These are phyloP conservation scores for Cantharis nigra DNA, from an alignment of 2,888 invertebrate genomes.

Conservation along the genomic window DNA sequence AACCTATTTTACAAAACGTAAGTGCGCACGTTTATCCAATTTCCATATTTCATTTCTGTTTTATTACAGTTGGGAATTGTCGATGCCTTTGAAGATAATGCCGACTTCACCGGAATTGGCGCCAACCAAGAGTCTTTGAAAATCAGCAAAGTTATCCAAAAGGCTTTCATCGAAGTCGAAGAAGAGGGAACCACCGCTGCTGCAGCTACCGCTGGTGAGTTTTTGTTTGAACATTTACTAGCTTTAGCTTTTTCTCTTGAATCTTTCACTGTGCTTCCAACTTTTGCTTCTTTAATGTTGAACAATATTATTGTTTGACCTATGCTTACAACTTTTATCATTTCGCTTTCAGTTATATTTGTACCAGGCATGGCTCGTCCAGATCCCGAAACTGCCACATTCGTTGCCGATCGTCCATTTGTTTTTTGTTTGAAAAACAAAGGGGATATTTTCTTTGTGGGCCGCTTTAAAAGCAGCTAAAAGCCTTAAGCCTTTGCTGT, in stretches of 20 bases:
- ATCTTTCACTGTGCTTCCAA: not conserved
- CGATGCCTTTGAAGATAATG: slow-evolving; percentile 25
- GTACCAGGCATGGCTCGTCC: not conserved
- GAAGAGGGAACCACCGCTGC: slow-evolving; percentile 40
- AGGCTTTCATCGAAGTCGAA: slow-evolving; percentile 51
- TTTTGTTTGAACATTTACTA: not conserved
- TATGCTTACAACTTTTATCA: not conserved
- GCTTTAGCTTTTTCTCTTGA: not conserved
- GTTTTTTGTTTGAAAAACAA: not conserved
- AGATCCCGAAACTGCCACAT: not conserved
- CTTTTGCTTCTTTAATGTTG: not conserved
- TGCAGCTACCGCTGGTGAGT: slow-evolving; percentile 13
- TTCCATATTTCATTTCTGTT: slow-evolving; percentile 35
- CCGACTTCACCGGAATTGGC: slow-evolving; percentile 45
- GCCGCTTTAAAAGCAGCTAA: not conserved
- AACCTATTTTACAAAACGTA: slow-evolving; percentile 63
- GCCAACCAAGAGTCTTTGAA: slow-evolving; percentile 34
- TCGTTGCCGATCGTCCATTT: not conserved
- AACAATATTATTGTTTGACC: not conserved
- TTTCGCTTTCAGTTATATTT: not conserved
- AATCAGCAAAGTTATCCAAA: slow-evolving; percentile 48
- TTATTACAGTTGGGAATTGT: slow-evolving; percentile 41
- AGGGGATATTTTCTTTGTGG: not conserved
- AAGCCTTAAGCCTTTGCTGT: too few species aligned
- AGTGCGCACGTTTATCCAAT: not conserved